These are phyloP conservation scores for Cynopterus sphinx DNA, from an alignment of 2,797 vertebrate genomes.

Conservation along the genomic window DNA sequence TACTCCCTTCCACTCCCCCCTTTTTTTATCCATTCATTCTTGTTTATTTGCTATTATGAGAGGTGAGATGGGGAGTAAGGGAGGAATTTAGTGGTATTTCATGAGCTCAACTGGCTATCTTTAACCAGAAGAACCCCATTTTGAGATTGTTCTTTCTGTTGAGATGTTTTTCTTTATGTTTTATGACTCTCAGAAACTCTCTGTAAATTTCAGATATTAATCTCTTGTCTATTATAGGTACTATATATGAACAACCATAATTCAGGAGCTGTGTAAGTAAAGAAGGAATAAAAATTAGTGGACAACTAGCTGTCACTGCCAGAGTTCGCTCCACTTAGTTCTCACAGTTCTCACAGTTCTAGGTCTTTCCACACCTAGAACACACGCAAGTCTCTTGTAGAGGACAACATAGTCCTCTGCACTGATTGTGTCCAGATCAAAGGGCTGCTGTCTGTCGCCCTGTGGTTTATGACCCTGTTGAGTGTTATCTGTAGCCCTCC, in stretches of 20 bases:
- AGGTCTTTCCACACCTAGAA: background rate
- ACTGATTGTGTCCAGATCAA: background rate
- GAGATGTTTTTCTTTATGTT: background rate
- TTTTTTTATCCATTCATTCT: background rate
- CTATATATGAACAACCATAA: background rate
- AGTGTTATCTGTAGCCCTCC: background rate
- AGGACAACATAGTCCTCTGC: background rate
- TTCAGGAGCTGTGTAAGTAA: background rate
- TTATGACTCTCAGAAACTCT: conserved; percentile 6
- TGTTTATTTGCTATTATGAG: background rate
- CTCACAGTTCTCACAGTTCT: no score
- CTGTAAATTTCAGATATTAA: background rate
- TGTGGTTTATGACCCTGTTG: background rate
- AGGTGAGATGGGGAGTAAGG: background rate
- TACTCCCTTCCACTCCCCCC: background rate
- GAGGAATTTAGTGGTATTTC: background rate
- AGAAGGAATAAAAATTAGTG: background rate
- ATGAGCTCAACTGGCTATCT: background rate
- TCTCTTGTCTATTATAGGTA: background rate
- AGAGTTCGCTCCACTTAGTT: background rate
- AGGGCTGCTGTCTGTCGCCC: background rate
- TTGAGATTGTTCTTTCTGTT: background rate
- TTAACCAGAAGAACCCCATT: background rate
- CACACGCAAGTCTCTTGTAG: background rate
- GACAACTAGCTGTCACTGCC: background rate